Evolutionary conservation across 1,140 invertebrate genomes (phyloP), one percentile per base, ranked within the genome.

Genomic region (Atta cephalotes): DNA sequence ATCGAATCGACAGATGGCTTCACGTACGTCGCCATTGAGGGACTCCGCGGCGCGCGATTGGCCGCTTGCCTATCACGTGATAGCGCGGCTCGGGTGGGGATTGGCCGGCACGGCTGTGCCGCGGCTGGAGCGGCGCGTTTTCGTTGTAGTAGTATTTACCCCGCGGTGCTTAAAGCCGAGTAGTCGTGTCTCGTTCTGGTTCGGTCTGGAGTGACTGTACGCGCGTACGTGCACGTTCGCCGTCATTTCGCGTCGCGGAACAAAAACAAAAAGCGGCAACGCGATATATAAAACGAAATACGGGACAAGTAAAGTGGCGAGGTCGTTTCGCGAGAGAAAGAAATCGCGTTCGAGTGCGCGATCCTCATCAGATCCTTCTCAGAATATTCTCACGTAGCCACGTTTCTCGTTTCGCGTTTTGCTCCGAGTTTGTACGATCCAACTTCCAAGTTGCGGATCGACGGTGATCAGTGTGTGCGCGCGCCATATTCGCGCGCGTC

Each of bases 81-180:
- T 87, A 62, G 35, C 28, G 51, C 21, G 62, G 76, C 68, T 45
- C 71, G 70, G 89, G 90, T 85, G 92, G 92, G 92, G 92, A 93
- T 93, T 93, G 92, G 93, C 88, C 89, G 91, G 87, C 84, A 72
- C 31, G 28, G 82, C 53, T 72, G 72, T 84, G 85, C 88, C 86
- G 84, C 2, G 81, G 86, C 91, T 91, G 91, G 65, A n/a, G 35
- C 18, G 35, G 88, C 89, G 85, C 91, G 92, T 91, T 92, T 25
- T 93, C 89, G 89, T 94, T 92, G 91, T 92, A 88, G 91, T 92
- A 90, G 91, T 92, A 91, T 94, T 93, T 92, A 92, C 88, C 88
- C 85, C 89, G 90, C 89, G 89, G 82, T 92, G 90, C 68, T 62
- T 89, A 90, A 92, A 93, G 92, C 81, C 85, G 88, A 87, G 72